Percentiles rank a stretch among this genome's conserved stretches.
These are phyloP conservation scores for Acronicta psi DNA, from an alignment of 2,888 invertebrate species.

Conservation along the genomic window DNA sequence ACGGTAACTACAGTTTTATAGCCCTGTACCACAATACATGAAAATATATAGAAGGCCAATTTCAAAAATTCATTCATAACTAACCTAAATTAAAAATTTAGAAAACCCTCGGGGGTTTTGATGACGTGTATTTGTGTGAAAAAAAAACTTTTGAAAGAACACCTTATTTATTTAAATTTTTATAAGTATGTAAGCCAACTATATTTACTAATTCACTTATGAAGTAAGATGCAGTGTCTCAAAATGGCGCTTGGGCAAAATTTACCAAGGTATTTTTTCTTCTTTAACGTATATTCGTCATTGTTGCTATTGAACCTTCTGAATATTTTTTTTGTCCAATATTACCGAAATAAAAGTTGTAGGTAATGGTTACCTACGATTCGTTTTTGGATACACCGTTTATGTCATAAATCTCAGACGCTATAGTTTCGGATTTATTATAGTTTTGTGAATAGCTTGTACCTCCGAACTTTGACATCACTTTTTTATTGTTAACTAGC, in stretches of 20 bases:
- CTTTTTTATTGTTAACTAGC: not conserved
- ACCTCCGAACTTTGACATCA: not conserved
- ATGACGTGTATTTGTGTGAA: too few species aligned
- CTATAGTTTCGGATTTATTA: slow-evolving; percentile 34
- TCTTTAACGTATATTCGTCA: too few species aligned
- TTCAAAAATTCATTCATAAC: too few species aligned
- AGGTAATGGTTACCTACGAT: slow-evolving; percentile 17
- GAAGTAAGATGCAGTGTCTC: too few species aligned
- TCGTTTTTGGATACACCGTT: slow-evolving; percentile 31
- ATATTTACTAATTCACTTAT: too few species aligned
- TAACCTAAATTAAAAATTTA: too few species aligned
- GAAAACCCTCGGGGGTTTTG: too few species aligned
- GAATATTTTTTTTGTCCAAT: not conserved
- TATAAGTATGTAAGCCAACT: too few species aligned
- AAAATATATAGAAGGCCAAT: slow-evolving; percentile 12
- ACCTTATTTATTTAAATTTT: too few species aligned
- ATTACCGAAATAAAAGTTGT: slow-evolving; percentile 21
- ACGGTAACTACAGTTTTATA: slow-evolving; percentile 68
- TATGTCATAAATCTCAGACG: slow-evolving; percentile 21
- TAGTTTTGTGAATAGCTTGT: slow-evolving; percentile 21
- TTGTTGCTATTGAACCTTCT: slow-evolving; percentile 5
- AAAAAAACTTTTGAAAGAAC: too few species aligned
- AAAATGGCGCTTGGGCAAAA: too few species aligned
- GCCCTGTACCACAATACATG: slow-evolving; percentile 16
- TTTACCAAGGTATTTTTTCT: too few species aligned